Evolutionary conservation across 1,140 invertebrate species (phyloP), one percentile per base, ranked within the genome.

Genomic region (Dreissena polymorpha): DNA sequence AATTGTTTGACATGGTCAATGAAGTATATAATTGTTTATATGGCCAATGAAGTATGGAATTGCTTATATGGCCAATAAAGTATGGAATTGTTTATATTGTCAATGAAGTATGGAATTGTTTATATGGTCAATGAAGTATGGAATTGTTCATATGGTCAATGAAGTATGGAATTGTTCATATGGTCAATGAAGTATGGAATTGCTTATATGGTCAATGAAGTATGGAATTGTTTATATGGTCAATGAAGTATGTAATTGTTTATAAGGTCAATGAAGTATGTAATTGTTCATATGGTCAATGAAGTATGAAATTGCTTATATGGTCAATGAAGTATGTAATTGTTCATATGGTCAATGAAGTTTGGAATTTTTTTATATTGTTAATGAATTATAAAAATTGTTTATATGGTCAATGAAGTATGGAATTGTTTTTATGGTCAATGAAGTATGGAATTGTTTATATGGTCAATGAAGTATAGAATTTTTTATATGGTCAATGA

Each of bases 381-480:
- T 2, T 8, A 39, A 39, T 39, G 39, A 39, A n/a, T n/a, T n/a
- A n/a, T n/a, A n/a, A n/a, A 77, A n/a, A 55, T 8, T 14, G 16
- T 53, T 7, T 60, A n/a, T 6, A 60, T 60, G 12, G 39, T 2
- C 39, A 39, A 39, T 39, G 39, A 86, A 85, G 93, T 93, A 82
- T 49, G 77, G 77, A n/a, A 55, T 8, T 14, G 16, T 53, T 7
- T 60, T 6, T 6, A 60, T 60, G 12, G 39, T 2, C 39, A 39
- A 39, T 39, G 39, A 86, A 85, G 93, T 93, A 82, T 49, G 77
- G 77, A n/a, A 55, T 8, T 14, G 16, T 53, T 7, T 60, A n/a
- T 6, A 60, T 60, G 12, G 39, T 2, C 39, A 39, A 39, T 39
- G 39, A 86, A 85, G 93, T 93, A 82, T 49, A 73, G 77, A n/a